Base-by-base conservation (phyloP, 1,140 invertebrate genomes). In the Alviniconcha marisindica region DNA sequence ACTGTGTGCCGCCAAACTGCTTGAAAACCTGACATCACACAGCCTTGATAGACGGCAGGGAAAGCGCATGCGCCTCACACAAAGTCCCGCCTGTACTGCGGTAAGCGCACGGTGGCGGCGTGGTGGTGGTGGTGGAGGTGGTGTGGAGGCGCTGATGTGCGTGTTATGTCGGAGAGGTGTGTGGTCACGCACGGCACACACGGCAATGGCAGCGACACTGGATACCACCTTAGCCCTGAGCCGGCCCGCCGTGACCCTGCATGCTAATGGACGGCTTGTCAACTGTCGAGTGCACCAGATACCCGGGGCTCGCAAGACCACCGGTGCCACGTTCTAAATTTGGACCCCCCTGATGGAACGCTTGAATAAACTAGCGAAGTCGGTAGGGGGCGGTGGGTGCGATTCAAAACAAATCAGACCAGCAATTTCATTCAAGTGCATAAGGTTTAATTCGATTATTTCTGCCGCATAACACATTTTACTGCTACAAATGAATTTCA, bases 141-240 rank as follows among this genome's bases (percentile, higher is more conserved):
- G 60, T 15, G 18, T 7, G 12, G 0, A 42, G 51, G 66, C 69
- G 28, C 24, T 40, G 66, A 51, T 36, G 66, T 44, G 28, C 69
- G 66, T 73, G 66, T 24, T 36, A 21, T 31, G 69, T 42, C 12
- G 51, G 80, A 54, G 42, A 82, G 48, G 42, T 12, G 18, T n/a
- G 42, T n/a, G 36, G 48, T 80, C 78, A 80, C 78, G 78, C 78
- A 80, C 78, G 78, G 38, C 60, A 80, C 78, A 80, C 78, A 80
- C 78, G 18, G 78, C 78, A 66, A 42, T 80, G 60, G 51, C 78
- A 60, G 40, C 56, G 60, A 80, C 78, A 80, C 40, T 80, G 44
- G 56, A 80, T 38, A 66, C 78, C 56, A n/a, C 56, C 78, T 3
- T 33, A 31, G 56, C 56, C 60, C 36, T n/a, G 28, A 60, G 56